Conservation (phyloP, 2,797 vertebrate species). For the Phataginus tricuspis region DNA sequence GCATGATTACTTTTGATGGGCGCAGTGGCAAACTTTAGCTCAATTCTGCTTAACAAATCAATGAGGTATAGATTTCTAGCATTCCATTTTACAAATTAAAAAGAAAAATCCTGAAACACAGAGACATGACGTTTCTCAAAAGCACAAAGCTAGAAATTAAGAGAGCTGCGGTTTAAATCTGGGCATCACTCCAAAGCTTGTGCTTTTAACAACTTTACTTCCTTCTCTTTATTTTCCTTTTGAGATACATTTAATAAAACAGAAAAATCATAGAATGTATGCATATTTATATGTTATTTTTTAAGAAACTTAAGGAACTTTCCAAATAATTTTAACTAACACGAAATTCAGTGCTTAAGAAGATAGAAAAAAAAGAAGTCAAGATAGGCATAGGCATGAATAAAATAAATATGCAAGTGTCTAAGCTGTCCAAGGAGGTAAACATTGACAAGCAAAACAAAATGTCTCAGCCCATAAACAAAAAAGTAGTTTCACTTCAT, state of each 20-base stretch:
- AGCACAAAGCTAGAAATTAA: slow-evolving; percentile 12
- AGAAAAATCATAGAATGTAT: not conserved
- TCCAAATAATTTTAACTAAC: not conserved
- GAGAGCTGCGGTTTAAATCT: not conserved
- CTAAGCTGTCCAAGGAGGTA: not conserved
- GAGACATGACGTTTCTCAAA: not conserved
- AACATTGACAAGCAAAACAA: slow-evolving; percentile 30
- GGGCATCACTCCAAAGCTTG: not conserved
- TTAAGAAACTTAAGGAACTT: not conserved
- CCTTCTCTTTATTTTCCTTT: not conserved
- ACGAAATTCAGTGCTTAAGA: not conserved
- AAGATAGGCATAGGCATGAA: not conserved
- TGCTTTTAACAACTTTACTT: not conserved
- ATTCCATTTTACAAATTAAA: not conserved
- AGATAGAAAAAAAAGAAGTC: not conserved
- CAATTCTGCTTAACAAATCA: not conserved
- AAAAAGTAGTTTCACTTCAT: not conserved
- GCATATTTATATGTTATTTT: not conserved
- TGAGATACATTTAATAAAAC: slow-evolving; percentile 28
- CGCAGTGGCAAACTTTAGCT: not conserved
- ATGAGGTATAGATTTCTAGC: not conserved
- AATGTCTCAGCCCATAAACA: not conserved
- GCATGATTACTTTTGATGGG: not conserved
- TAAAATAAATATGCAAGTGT: not conserved
- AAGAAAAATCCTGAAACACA: not conserved